phyloP scores from a whole-genome alignment of 1,140 invertebrate species.

The Cydia splendana region DNA sequence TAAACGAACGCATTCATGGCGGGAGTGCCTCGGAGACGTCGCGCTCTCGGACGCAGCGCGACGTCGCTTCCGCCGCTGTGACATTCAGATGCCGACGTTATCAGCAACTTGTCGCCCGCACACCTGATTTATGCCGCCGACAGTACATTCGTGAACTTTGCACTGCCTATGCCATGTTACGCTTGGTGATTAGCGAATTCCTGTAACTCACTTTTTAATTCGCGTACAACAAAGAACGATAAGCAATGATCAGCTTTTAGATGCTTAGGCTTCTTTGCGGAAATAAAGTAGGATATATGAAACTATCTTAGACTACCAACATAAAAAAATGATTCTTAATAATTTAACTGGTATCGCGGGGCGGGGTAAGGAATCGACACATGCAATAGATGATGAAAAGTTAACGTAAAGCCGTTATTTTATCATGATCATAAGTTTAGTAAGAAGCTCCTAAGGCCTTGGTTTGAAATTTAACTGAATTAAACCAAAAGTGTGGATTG shows the following conservation, averaged over 20 bases:
- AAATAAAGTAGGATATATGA: background rate
- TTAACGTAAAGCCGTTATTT: no score
- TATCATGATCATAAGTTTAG: no score
- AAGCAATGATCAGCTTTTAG: background rate
- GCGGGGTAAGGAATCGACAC: no score
- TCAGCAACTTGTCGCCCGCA: constrained; percentile 49
- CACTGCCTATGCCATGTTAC: constrained; percentile 28
- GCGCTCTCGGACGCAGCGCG: constrained; percentile 42
- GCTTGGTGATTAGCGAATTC: constrained; percentile 12
- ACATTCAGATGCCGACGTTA: constrained; percentile 55
- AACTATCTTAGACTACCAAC: background rate
- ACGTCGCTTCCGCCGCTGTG: constrained; percentile 44
- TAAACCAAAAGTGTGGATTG: no score
- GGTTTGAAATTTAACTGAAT: no score
- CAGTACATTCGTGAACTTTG: constrained; percentile 38
- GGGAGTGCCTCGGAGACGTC: constrained; percentile 7
- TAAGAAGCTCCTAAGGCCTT: no score
- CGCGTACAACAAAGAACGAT: background rate
- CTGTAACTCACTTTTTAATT: background rate
- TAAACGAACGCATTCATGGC: constrained; percentile 22
- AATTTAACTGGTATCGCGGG: no score
- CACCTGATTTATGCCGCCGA: constrained; percentile 54
- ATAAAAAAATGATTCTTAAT: no score
- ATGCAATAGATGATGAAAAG: no score
- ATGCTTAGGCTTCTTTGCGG: background rate